Evolutionary conservation across 2,113 vertebrate genomes (phyloP).

Genomic region (Chionodraco myersi): DNA sequence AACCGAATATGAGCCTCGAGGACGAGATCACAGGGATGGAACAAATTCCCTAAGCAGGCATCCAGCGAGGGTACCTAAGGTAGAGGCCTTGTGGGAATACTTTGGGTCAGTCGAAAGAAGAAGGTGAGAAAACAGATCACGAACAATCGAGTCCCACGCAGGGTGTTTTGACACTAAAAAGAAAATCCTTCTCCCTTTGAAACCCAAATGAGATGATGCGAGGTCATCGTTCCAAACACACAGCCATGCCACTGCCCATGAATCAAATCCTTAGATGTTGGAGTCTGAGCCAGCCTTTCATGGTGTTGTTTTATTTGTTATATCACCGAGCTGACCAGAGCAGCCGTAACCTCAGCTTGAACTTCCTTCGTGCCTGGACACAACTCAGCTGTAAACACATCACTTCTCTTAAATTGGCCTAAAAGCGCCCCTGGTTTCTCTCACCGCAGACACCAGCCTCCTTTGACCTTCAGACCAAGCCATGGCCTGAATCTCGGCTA

Average conservation of each 20-base stretch:
- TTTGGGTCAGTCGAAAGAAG: conserved; percentile 55
- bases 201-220: conserved; percentile 72
- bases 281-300: conserved; percentile 39
- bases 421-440: conserved; percentile 61
- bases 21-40: conserved; percentile 36
- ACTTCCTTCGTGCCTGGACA: conserved; percentile 53
- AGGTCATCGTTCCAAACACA: conserved; percentile 44
- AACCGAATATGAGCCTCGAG: conserved; percentile 40
- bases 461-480: conserved; percentile 72
- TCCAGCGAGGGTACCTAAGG: conserved; percentile 33
- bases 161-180: conserved; percentile 66
- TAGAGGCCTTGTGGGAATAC: conserved; percentile 62
- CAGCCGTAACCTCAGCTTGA: conserved; percentile 53
- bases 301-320: not conserved
- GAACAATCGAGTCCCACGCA: conserved; percentile 53
- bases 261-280: conserved; percentile 50
- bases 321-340: conserved; percentile 21
- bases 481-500: conserved; percentile 62
- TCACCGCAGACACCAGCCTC: conserved; percentile 48
- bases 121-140: conserved; percentile 45
- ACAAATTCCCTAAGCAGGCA: conserved; percentile 61
- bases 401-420: conserved; percentile 66
- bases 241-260: conserved; percentile 46
- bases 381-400: conserved; percentile 60
- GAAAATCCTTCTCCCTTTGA: conserved; percentile 67